These are phyloP conservation scores for Chorisops tibialis DNA, from an alignment of 2,888 invertebrate species.

Conservation along the genomic window DNA sequence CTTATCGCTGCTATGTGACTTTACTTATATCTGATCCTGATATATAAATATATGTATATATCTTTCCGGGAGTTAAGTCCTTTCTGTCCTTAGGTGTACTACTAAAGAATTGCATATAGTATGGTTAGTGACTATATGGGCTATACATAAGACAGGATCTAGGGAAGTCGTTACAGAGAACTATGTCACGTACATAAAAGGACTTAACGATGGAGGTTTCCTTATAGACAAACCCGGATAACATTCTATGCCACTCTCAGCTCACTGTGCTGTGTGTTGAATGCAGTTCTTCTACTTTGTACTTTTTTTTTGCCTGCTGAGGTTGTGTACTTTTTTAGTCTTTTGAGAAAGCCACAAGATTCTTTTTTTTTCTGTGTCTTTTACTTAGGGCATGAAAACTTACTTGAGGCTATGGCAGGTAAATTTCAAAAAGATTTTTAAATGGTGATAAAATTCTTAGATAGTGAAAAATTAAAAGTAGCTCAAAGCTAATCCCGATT, in stretches of 20 bases:
- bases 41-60: too few species aligned
- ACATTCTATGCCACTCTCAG: constrained; percentile 5
- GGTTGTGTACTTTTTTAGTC: neutral
- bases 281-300: too few species aligned
- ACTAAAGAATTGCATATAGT: too few species aligned
- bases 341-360: neutral
- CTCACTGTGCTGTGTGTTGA: neutral
- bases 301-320: neutral
- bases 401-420: neutral
- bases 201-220: neutral
- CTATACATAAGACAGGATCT: neutral
- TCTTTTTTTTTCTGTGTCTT: neutral
- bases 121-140: too few species aligned
- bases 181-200: constrained; percentile 13
- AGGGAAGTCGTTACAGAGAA: constrained; percentile 14
- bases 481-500: neutral
- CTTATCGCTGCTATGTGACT: too few species aligned
- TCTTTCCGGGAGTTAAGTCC: too few species aligned
- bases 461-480: neutral
- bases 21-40: too few species aligned
- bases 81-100: too few species aligned
- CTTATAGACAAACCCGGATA: constrained; percentile 1
- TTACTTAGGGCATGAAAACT: neutral
- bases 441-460: constrained; percentile 6
- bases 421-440: neutral